phyloP scores from a whole-genome alignment of 2,113 vertebrate species.

The Melanerpes aurifrons region DNA sequence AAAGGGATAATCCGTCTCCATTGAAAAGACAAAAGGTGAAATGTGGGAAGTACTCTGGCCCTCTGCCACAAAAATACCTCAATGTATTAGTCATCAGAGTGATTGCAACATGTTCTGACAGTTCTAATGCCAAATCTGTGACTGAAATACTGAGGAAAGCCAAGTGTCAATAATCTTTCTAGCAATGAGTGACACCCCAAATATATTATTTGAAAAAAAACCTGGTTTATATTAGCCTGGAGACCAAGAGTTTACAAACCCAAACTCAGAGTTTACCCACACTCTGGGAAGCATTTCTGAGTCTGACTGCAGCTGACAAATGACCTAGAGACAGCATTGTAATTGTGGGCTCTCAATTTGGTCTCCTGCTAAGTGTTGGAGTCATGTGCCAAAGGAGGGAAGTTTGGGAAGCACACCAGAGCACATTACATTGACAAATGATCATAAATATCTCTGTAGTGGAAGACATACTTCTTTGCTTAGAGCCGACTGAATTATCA shows the following conservation, averaged over 20 bases:
- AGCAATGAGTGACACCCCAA: not conserved
- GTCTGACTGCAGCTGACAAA: not conserved
- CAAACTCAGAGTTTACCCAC: not conserved
- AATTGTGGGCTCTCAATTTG: not conserved
- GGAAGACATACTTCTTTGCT: not conserved
- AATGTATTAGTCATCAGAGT: not conserved
- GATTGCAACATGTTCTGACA: not conserved
- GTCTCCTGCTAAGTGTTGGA: not conserved
- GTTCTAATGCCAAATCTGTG: not conserved
- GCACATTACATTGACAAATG: not conserved
- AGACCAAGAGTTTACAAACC: not conserved
- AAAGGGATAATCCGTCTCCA: not conserved
- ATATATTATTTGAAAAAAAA: not conserved
- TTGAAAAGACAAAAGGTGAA: constrained; percentile 18
- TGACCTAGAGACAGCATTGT: not conserved
- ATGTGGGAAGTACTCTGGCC: not conserved
- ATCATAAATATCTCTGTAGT: not conserved
- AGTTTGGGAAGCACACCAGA: not conserved
- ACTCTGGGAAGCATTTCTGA: not conserved
- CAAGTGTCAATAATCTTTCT: not conserved
- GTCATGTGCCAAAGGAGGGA: not conserved
- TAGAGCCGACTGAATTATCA: not conserved
- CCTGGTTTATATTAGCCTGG: not conserved
- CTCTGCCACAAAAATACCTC: constrained; percentile 19
- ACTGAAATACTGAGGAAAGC: not conserved